Conservation (phyloP, 2,888 invertebrate species). For the Polietes domitor region DNA sequence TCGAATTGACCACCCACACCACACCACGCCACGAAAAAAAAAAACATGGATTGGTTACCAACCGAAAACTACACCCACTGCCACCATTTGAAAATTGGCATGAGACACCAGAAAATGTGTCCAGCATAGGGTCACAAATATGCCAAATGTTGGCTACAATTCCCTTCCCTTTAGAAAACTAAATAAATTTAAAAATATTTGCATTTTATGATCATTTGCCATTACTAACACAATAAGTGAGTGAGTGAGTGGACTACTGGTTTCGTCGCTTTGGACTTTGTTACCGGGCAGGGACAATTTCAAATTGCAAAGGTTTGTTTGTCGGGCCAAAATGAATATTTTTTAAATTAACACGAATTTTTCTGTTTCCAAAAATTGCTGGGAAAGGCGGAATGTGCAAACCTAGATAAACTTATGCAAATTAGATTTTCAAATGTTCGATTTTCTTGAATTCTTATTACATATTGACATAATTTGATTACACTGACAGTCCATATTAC, state of each 20-base stretch:
- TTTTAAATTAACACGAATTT: too few species aligned
- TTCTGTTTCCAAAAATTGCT: too few species aligned
- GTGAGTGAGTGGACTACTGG: slow-evolving; percentile 56
- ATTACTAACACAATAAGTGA: slow-evolving; percentile 62
- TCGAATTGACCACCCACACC: slow-evolving; percentile 44
- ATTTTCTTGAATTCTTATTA: too few species aligned
- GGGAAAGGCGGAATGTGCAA: too few species aligned
- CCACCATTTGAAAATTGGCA: slow-evolving; percentile 47
- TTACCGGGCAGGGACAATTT: not conserved
- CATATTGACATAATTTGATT: too few species aligned
- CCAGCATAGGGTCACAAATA: slow-evolving; percentile 54
- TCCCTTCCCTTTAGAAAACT: slow-evolving; percentile 62
- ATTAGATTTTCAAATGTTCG: too few species aligned
- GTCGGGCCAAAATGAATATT: too few species aligned
- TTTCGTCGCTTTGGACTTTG: slow-evolving; percentile 12
- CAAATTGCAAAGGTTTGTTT: slow-evolving; percentile 3
- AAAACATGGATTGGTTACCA: slow-evolving; percentile 6
- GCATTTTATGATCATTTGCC: slow-evolving; percentile 56
- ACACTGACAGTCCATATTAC: too few species aligned
- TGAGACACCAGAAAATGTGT: slow-evolving; percentile 6
- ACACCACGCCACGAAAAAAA: too few species aligned
- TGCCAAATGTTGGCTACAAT: slow-evolving; percentile 55
- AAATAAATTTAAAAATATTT: slow-evolving; percentile 54
- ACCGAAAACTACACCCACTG: slow-evolving; percentile 60
- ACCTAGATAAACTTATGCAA: too few species aligned